phyloP scores from a whole-genome alignment of 2,113 vertebrate genomes.

The Menura novaehollandiae region DNA sequence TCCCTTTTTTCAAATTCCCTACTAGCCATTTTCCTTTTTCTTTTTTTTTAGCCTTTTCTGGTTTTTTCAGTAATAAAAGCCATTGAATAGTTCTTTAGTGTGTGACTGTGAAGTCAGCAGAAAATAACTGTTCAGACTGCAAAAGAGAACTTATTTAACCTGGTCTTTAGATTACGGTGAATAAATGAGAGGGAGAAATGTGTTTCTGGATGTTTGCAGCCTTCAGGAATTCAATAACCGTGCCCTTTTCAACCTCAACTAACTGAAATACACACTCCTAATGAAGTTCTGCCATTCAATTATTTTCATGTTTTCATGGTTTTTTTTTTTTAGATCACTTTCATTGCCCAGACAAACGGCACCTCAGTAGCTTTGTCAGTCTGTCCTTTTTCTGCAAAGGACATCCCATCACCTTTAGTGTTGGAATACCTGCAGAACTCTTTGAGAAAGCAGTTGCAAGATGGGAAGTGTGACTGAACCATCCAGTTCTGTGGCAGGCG shows the following conservation, averaged over 20 bases:
- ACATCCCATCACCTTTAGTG: neutral
- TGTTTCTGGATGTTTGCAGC: constrained; percentile 16
- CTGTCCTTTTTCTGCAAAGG: neutral
- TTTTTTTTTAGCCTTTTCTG: neutral
- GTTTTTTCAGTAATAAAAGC: neutral
- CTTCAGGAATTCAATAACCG: neutral
- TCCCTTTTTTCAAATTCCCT: neutral
- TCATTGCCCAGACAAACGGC: neutral
- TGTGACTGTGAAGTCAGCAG: neutral
- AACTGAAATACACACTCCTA: neutral
- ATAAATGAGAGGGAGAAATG: constrained; percentile 19
- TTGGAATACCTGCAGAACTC: neutral
- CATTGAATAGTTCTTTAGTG: neutral
- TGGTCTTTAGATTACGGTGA: neutral
- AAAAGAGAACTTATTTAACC: neutral
- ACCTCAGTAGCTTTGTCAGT: neutral
- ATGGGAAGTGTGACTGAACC: neutral
- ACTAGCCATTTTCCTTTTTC: neutral
- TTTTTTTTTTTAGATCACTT: neutral
- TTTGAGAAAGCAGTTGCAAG: neutral
- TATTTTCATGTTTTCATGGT: neutral
- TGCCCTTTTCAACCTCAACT: neutral
- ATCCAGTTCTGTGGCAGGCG: neutral
- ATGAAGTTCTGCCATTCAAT: neutral
- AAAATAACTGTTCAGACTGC: neutral